Evolutionary conservation across 2,113 vertebrate genomes (phyloP), one percentile per base, ranked within the genome.

Genomic region (Vireo altiloquus): DNA sequence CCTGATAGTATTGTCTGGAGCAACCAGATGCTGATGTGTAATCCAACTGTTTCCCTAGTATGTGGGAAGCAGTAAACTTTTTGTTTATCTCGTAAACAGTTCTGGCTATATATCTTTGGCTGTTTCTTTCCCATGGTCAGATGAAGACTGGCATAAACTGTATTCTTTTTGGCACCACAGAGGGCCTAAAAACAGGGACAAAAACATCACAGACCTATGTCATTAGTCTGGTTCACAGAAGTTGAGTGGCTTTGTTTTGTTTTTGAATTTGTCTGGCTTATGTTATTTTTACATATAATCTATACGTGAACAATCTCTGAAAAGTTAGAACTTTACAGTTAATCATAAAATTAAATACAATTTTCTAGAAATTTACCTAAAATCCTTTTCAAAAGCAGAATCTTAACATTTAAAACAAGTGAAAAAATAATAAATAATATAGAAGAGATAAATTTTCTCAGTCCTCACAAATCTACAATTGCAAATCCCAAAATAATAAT

Each of bases 1-100:
- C 98, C 98, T 98, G 97, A 80, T 96, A 88, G 96, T 95, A 98
- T 98, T 98, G 98, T 98, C 97, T 94, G 77, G 92, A 96, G 92
- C 92, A 96, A 92, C 83, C 96, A 97, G 96, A 96, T 78, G 90
- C 97, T 97, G 96, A 98, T 96, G 97, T 96, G 94, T 97, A 97
- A 98, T 97, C 95, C 97, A 97, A 97, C 95, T 96, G 97, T 97
- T 98, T 97, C 97, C 97, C 97, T 94, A 81, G 84, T 80, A 95
- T 97, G 96, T 97, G 97, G 98, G 97, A 98, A 98, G 95, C 90
- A 82, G 96, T 94, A 97, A 96, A 95, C 80, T 75, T 89, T 95
- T 95, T 93, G 94, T 97, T 97, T 95, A 83, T 92, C 64, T 97
- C 56, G 46, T 95, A 95, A 97, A 95, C 97, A 98, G 87, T 95